A percentile compares a stretch with the other conserved stretches of the same genome.
Conservation (phyloP, 2,797 vertebrate species). For the Gouania willdenowi region DNA sequence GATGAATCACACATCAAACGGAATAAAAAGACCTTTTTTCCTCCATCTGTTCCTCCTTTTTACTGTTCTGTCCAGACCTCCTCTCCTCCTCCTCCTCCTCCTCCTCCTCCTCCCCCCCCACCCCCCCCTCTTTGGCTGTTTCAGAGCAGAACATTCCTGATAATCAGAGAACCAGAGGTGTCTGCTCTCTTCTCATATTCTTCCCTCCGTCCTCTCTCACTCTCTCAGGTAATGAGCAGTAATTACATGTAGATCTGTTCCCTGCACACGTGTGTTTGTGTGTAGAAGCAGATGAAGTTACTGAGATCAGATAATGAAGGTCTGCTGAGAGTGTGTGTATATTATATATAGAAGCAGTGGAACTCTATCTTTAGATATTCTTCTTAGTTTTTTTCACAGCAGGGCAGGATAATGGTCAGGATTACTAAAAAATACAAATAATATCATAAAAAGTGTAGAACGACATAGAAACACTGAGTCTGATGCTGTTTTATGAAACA, state of each 20-base stretch:
- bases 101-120: background rate
- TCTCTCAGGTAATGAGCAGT: slow-evolving; percentile 36
- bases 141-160: slow-evolving; percentile 34
- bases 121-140: slow-evolving; percentile 1
- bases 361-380: too few species aligned
- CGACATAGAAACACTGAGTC: too few species aligned
- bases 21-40: background rate
- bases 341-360: too few species aligned
- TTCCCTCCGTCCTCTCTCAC: slow-evolving; percentile 20
- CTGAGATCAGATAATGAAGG: slow-evolving; percentile 30
- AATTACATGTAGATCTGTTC: background rate
- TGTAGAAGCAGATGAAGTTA: slow-evolving; percentile 10
- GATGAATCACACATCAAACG: too few species aligned
- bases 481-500: too few species aligned
- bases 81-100: background rate
- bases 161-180: slow-evolving; percentile 52
- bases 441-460: too few species aligned
- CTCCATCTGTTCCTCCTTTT: background rate
- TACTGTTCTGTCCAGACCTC: too few species aligned
- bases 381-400: too few species aligned
- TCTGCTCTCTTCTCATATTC: slow-evolving; percentile 44
- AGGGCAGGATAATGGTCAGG: too few species aligned
- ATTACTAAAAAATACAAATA: too few species aligned
- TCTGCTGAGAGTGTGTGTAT: slow-evolving; percentile 30
- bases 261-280: slow-evolving; percentile 28